Conservation (phyloP, 1,140 invertebrate genomes). For the Manduca sexta region DNA sequence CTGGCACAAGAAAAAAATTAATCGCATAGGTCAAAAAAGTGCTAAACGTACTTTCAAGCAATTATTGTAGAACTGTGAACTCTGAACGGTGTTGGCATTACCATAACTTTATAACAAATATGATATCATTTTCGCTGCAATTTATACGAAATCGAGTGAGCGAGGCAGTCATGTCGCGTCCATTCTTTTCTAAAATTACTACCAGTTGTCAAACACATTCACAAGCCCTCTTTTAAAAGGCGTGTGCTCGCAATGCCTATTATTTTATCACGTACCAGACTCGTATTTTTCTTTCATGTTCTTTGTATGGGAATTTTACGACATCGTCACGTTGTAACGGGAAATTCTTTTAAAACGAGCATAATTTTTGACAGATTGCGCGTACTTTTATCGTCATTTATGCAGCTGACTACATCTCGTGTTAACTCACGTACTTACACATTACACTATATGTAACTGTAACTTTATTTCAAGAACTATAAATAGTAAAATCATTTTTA, state of each 20-base stretch:
- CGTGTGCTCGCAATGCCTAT: slow-evolving; percentile 34
- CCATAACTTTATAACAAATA: no score
- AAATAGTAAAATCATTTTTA: no score
- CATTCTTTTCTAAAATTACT: slow-evolving; percentile 37
- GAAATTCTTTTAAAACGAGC: slow-evolving; percentile 10
- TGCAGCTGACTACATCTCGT: neutral
- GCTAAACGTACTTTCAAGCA: no score
- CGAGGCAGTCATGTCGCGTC: slow-evolving; percentile 21
- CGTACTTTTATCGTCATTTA: neutral
- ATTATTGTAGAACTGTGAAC: no score
- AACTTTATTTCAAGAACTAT: no score
- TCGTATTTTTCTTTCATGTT: slow-evolving; percentile 32
- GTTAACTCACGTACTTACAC: neutral
- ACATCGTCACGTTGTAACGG: slow-evolving; percentile 16
- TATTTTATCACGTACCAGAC: slow-evolving; percentile 46
- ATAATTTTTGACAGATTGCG: slow-evolving; percentile 1
- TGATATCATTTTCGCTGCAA: neutral
- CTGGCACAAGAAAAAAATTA: no score
- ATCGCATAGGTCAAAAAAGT: no score
- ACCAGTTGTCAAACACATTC: slow-evolving; percentile 41
- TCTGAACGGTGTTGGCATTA: no score
- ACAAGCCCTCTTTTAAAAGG: slow-evolving; percentile 32
- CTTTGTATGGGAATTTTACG: slow-evolving; percentile 26
- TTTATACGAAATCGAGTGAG: neutral
- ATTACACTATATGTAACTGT: no score